A percentile compares a stretch with the other conserved stretches of the same genome.
Conservation (phyloP, 2,113 vertebrate species). For the Puma concolor region DNA sequence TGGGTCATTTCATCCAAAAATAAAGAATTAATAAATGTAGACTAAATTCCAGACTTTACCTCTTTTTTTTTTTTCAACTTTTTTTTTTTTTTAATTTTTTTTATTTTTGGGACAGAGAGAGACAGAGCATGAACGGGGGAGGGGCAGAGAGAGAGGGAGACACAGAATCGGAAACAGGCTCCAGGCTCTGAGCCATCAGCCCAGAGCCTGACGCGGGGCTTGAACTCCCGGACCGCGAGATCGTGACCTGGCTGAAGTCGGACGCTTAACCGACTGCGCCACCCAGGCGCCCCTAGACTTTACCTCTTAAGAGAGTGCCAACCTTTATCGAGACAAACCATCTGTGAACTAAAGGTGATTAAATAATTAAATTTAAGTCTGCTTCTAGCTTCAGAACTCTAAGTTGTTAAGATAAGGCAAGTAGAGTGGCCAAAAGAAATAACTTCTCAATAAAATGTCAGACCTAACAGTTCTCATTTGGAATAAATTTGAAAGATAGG, state of each 20-base stretch:
- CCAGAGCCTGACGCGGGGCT: too few species aligned
- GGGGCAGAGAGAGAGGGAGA: too few species aligned
- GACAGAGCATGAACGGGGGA: too few species aligned
- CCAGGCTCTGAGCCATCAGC: too few species aligned
- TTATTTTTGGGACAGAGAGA: too few species aligned
- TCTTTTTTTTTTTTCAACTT: too few species aligned
- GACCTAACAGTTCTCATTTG: not conserved
- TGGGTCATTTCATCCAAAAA: not conserved
- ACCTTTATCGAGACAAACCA: not conserved
- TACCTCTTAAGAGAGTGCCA: not conserved
- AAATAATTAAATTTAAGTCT: not conserved
- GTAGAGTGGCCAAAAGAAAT: not conserved
- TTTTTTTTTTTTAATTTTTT: too few species aligned
- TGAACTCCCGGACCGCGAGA: too few species aligned
- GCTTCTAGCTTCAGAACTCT: not conserved
- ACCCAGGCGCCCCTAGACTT: too few species aligned
- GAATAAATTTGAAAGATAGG: not conserved
- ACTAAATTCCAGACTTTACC: not conserved
- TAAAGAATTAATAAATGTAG: not conserved
- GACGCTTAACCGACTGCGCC: too few species aligned
- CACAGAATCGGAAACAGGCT: too few species aligned
- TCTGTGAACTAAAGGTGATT: not conserved
- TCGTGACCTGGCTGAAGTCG: too few species aligned
- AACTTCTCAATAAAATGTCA: not conserved
- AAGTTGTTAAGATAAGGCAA: not conserved